A percentile compares a stretch with the other conserved stretches of the same genome.
Conservation (phyloP, 2,888 invertebrate genomes). For the Parnassius mnemosyne region DNA sequence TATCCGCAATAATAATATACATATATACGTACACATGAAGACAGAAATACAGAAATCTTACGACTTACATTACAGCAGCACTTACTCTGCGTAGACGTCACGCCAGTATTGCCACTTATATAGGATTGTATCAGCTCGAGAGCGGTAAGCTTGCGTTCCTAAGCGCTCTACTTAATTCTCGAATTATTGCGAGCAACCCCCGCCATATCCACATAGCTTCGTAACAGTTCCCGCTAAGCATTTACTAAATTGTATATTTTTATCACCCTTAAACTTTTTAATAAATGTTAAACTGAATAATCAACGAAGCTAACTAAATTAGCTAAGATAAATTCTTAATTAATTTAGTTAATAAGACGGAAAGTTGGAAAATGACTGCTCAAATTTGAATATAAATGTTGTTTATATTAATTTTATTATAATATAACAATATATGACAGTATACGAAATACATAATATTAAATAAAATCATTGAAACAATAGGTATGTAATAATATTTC, state of each 20-base stretch:
- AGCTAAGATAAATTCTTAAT: no score
- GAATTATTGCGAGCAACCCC: slow-evolving; percentile 21
- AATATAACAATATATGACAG: no score
- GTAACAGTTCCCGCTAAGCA: slow-evolving; percentile 10
- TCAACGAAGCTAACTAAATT: no score
- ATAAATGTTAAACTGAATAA: background rate
- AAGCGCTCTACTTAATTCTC: slow-evolving; percentile 27
- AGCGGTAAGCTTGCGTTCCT: slow-evolving; percentile 16
- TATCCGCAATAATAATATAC: no score
- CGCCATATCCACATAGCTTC: slow-evolving; percentile 6
- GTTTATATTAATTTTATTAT: no score
- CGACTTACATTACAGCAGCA: slow-evolving; percentile 12
- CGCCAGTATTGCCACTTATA: slow-evolving; percentile 18
- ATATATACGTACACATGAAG: no score
- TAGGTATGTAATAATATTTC: background rate
- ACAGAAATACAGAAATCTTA: background rate
- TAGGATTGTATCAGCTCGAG: slow-evolving; percentile 20
- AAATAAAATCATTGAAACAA: background rate
- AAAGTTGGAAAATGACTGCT: no score
- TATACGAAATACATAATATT: no score
- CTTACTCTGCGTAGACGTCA: slow-evolving; percentile 6
- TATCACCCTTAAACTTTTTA: slow-evolving; percentile 1
- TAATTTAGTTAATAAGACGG: no score
- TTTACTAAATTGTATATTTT: slow-evolving; percentile 14
- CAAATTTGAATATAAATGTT: no score